Conservation (phyloP, 2,888 invertebrate genomes). For the Chouioia cunea region DNA sequence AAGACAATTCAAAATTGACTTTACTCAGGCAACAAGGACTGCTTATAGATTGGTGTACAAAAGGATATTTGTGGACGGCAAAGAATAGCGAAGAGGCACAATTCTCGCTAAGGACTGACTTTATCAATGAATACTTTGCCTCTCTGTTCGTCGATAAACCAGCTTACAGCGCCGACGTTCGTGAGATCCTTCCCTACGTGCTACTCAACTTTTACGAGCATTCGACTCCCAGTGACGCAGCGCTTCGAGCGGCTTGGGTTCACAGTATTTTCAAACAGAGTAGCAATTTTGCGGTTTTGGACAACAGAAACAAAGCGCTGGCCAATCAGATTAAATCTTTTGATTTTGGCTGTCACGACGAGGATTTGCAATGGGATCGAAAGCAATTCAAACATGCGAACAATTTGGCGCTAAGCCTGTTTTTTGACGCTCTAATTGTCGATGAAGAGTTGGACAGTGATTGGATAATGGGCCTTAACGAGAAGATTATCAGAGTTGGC, state of each 20-base stretch:
- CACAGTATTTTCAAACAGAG: constrained; percentile 41
- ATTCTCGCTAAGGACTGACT: constrained; percentile 37
- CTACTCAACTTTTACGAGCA: constrained; percentile 68
- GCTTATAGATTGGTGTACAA: constrained; percentile 58
- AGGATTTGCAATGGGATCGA: constrained; percentile 56
- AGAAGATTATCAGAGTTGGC: constrained; percentile 67
- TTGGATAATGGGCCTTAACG: constrained; percentile 54
- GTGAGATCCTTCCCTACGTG: constrained; percentile 58
- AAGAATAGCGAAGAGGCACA: not conserved
- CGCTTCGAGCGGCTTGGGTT: constrained; percentile 61
- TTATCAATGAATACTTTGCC: constrained; percentile 55
- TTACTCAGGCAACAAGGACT: constrained; percentile 73
- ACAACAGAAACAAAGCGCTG: constrained; percentile 48
- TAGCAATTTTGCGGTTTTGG: constrained; percentile 35
- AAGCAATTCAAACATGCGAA: constrained; percentile 60
- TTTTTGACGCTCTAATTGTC: constrained; percentile 63
- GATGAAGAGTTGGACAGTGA: constrained; percentile 44
- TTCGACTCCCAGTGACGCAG: constrained; percentile 64
- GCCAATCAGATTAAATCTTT: constrained; percentile 49
- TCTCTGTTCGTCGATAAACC: not conserved
- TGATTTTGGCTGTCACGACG: constrained; percentile 31
- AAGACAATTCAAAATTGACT: constrained; percentile 70
- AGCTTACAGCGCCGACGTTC: constrained; percentile 27
- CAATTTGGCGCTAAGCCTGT: constrained; percentile 69
- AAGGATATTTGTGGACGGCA: constrained; percentile 12